A percentile compares a stretch with the other conserved stretches of the same genome.
phyloP scores from a whole-genome alignment of 2,113 vertebrate species.

The Microcebus griseorufus region DNA sequence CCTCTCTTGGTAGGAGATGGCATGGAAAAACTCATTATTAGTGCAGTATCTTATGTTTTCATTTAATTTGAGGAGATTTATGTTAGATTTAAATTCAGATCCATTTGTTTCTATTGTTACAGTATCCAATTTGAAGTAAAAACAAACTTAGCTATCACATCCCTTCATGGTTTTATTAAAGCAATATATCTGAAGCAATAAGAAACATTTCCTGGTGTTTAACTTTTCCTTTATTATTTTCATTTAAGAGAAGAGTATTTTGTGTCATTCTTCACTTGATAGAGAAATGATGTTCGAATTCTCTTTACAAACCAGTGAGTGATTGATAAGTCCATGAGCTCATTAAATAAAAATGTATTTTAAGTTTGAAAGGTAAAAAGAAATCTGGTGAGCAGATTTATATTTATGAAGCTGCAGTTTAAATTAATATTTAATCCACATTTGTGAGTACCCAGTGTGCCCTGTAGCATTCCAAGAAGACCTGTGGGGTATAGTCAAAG shows the following conservation, averaged over 20 bases:
- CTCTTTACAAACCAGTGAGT: slow-evolving; percentile 49
- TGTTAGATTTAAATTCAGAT: slow-evolving; percentile 59
- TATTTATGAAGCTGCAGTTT: slow-evolving; percentile 43
- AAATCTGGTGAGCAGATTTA: slow-evolving; percentile 43
- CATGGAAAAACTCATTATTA: slow-evolving; percentile 61
- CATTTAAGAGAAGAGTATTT: slow-evolving; percentile 44
- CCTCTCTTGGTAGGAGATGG: slow-evolving; percentile 50
- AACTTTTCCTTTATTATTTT: slow-evolving; percentile 58
- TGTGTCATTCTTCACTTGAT: slow-evolving; percentile 27
- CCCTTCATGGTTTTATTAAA: slow-evolving; percentile 59
- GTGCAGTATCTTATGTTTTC: slow-evolving; percentile 50
- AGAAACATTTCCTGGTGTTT: slow-evolving; percentile 42
- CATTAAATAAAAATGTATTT: slow-evolving; percentile 62
- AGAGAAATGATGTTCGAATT: slow-evolving; percentile 21
- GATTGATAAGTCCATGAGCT: slow-evolving; percentile 34
- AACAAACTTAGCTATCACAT: slow-evolving; percentile 35
- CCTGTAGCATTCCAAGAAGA: not conserved
- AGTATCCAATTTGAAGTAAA: slow-evolving; percentile 59
- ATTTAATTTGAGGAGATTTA: slow-evolving; percentile 63
- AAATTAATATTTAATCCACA: slow-evolving; percentile 60
- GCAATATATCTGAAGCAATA: slow-evolving; percentile 44
- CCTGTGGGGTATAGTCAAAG: not conserved
- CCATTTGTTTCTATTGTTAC: slow-evolving; percentile 31
- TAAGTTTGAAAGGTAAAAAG: slow-evolving; percentile 63
- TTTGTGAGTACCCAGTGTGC: not conserved